Conservation (phyloP, 1,140 invertebrate species). For the Palaemon carinicauda region DNA sequence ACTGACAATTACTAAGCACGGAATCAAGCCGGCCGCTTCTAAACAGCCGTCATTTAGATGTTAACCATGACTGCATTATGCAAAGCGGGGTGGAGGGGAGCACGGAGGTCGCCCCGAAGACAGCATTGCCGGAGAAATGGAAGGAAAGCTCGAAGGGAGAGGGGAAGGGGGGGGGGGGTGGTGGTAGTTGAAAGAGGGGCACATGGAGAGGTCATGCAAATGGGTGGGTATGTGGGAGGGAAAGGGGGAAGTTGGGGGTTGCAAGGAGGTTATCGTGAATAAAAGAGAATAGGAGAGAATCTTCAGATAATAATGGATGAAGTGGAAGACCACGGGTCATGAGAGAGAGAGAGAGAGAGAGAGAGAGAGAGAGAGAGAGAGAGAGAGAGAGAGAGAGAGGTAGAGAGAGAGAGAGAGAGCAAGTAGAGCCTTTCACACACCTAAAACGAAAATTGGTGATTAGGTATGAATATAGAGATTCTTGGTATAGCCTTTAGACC, state of each 20-base stretch:
- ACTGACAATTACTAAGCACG: neutral
- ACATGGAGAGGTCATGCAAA: too few species aligned
- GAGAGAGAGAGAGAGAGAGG: neutral
- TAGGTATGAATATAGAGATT: too few species aligned
- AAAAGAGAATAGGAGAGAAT: too few species aligned
- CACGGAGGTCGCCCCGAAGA: neutral
- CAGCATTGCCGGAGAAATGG: neutral
- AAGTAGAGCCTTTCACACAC: neutral
- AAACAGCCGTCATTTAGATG: neutral
- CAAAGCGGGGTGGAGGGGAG: neutral
- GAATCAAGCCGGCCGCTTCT: neutral
- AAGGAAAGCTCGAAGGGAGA: neutral
- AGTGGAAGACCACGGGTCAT: too few species aligned
- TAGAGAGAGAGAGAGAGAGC: neutral
- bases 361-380: conserved; percentile 5
- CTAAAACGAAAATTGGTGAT: neutral
- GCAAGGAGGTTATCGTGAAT: too few species aligned
- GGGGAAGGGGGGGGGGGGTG: neutral
- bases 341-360: neutral
- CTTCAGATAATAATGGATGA: too few species aligned
- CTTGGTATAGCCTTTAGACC: too few species aligned
- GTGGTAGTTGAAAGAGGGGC: too few species aligned
- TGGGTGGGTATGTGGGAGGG: too few species aligned
- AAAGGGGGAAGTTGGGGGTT: too few species aligned
- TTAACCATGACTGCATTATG: neutral